Evolutionary conservation across 2,113 vertebrate genomes (phyloP).

Genomic region (Takifugu flavidus): DNA sequence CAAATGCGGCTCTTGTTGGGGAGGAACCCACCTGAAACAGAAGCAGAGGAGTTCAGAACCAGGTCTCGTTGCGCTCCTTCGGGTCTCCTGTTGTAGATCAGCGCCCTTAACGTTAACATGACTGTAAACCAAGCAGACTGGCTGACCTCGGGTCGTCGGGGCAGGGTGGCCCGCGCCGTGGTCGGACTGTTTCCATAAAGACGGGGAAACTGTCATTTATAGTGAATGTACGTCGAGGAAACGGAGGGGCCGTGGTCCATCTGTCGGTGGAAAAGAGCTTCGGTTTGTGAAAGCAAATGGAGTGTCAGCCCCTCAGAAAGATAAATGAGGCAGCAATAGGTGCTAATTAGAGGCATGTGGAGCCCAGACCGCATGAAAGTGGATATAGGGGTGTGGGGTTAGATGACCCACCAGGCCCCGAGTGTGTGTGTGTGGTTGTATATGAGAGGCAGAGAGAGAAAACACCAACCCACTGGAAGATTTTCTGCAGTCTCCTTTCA

Average conservation of each 20-base stretch:
- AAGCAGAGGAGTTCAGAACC: constrained; percentile 25
- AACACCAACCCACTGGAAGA: background rate
- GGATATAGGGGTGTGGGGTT: constrained; percentile 47
- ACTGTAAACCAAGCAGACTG: constrained; percentile 19
- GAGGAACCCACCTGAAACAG: constrained; percentile 12
- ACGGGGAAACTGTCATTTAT: constrained; percentile 38
- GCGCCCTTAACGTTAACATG: constrained; percentile 34
- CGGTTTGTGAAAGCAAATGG: constrained; percentile 64
- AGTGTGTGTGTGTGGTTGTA: constrained; percentile 17
- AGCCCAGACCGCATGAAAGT: constrained; percentile 59
- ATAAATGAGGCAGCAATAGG: constrained; percentile 71
- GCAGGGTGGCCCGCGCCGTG: constrained; percentile 17
- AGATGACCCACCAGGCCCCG: constrained; percentile 39
- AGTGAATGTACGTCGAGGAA: constrained; percentile 32
- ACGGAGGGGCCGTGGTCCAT: constrained; percentile 37
- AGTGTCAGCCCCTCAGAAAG: constrained; percentile 64
- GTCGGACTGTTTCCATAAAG: constrained; percentile 32
- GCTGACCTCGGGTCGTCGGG: constrained; percentile 32
- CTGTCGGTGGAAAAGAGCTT: constrained; percentile 32
- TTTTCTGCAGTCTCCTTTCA: constrained; percentile 19
- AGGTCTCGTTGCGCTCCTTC: constrained; percentile 23
- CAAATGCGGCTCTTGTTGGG: too few relatives aligned
- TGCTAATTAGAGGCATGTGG: constrained; percentile 77
- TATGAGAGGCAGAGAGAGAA: background rate
- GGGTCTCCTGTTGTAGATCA: constrained; percentile 42